Conservation (phyloP, 2,797 vertebrate genomes). For the Syndactyla subalaris region DNA sequence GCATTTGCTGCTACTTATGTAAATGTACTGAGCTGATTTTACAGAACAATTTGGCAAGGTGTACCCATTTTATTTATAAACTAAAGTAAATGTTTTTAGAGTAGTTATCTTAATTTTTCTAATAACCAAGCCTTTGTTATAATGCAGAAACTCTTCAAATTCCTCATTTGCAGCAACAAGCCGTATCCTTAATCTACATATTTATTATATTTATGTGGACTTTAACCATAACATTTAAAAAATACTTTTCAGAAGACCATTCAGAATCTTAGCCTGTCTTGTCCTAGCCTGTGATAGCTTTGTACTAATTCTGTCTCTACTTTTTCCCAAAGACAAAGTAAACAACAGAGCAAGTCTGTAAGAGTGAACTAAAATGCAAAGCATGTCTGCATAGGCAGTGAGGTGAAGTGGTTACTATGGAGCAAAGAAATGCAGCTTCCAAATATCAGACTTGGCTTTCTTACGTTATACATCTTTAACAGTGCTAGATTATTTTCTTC, state of each 20-base stretch:
- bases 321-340: constrained; percentile 35
- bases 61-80: neutral
- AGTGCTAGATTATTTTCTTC: constrained; percentile 12
- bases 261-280: neutral
- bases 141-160: neutral
- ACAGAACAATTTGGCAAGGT: neutral
- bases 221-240: neutral
- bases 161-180: neutral
- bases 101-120: neutral
- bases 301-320: constrained; percentile 16
- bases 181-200: neutral
- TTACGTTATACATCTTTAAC: constrained; percentile 31
- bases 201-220: neutral
- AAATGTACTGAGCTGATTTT: neutral
- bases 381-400: constrained; percentile 75
- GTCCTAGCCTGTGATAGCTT: neutral
- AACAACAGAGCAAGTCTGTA: constrained; percentile 55
- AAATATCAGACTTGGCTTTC: constrained; percentile 76
- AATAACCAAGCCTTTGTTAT: neutral
- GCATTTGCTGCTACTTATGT: neutral
- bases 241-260: neutral
- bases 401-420: constrained; percentile 85
- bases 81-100: neutral
- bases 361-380: constrained; percentile 76
- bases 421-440: constrained; percentile 67